Evolutionary conservation across 2,888 invertebrate species (phyloP).

Genomic region (Heteromurus nitidus): DNA sequence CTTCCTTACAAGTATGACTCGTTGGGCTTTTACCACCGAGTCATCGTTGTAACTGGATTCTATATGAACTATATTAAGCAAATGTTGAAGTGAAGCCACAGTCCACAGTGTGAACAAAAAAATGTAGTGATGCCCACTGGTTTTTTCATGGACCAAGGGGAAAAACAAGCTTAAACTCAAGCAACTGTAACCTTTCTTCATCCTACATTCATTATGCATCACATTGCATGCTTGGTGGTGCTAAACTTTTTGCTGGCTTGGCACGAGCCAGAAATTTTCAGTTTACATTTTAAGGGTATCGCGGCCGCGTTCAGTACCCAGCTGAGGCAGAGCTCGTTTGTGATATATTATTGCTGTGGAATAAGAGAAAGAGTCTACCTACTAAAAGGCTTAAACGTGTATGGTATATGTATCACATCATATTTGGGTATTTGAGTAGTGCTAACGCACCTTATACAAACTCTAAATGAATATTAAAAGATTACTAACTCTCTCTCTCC

Average conservation of each 20-base stretch:
- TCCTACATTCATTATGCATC: constrained; percentile 30
- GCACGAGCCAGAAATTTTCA: constrained; percentile 44
- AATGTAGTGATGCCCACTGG: neutral
- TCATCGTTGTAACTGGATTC: neutral
- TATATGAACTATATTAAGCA: neutral
- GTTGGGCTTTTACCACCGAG: neutral
- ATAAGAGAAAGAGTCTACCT: neutral
- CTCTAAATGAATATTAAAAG: constrained; percentile 25
- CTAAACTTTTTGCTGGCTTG: constrained; percentile 26
- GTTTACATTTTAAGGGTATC: constrained; percentile 32
- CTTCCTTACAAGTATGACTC: constrained; percentile 18
- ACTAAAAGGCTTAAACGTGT: constrained; percentile 19
- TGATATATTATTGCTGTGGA: constrained; percentile 17
- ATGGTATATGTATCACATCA: constrained; percentile 8
- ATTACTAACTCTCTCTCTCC: neutral
- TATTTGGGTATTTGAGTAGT: constrained; percentile 21
- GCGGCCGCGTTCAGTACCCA: constrained; percentile 5
- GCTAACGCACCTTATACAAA: constrained; percentile 45
- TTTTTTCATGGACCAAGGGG: constrained; percentile 4
- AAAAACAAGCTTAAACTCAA: neutral
- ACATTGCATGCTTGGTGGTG: constrained; percentile 45
- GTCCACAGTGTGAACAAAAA: neutral
- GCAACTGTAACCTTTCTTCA: constrained; percentile 7
- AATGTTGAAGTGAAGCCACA: neutral
- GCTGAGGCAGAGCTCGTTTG: neutral